Percentiles rank a stretch among this genome's conserved stretches.
phyloP scores from a whole-genome alignment of 2,888 invertebrate species.

The Altica lythri region DNA sequence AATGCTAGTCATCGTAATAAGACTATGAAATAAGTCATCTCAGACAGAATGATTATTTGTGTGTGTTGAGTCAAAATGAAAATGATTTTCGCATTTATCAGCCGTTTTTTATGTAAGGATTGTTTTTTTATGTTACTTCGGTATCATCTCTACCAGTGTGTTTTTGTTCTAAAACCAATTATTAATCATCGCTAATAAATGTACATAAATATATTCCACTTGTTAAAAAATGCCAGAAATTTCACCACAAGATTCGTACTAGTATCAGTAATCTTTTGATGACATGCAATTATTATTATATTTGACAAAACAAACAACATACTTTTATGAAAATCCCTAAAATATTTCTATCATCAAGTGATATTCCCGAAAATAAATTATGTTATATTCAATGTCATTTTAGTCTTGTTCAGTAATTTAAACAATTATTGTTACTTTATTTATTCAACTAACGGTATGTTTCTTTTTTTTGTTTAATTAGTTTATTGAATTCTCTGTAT shows the following conservation, averaged over 20 bases:
- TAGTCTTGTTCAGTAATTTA: neutral
- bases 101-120: constrained; percentile 4
- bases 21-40: neutral
- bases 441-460: neutral
- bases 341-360: constrained; percentile 1
- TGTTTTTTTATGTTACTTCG: constrained; percentile 6
- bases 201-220: too few relatives aligned
- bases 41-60: too few relatives aligned
- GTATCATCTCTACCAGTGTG: constrained; percentile 11
- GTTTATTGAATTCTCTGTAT: neutral
- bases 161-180: too few relatives aligned
- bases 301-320: constrained; percentile 2
- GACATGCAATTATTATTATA: constrained; percentile 5
- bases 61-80: constrained; percentile 4
- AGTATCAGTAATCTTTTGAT: constrained; percentile 3
- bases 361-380: constrained; percentile 10
- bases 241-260: constrained; percentile 8
- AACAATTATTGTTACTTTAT: neutral
- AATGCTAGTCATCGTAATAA: neutral
- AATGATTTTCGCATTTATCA: constrained; percentile 9
- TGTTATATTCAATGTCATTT: neutral
- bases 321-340: constrained; percentile 8
- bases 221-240: constrained; percentile 6
- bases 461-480: neutral
- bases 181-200: constrained; percentile 1